Evolutionary conservation across 2,888 invertebrate genomes (phyloP), one percentile per base, ranked within the genome.

Genomic region (Odontocolon sp.): DNA sequence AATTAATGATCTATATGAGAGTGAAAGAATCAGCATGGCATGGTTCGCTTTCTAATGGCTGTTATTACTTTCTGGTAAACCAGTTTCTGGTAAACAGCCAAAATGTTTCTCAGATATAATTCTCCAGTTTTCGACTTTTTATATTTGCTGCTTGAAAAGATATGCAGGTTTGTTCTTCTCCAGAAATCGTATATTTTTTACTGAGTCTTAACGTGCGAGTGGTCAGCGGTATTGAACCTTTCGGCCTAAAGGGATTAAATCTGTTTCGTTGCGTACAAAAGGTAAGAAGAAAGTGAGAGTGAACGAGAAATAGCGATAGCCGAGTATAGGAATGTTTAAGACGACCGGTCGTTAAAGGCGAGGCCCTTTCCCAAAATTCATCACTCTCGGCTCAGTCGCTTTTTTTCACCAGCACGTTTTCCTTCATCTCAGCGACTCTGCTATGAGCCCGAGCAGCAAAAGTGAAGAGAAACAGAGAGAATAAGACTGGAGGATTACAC

Each of bases 1-100:
- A 87, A 88, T 88, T 88, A 88, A 87, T 80, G 79, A 78, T 80
- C 83, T 81, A 88, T 87, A 88, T 84, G 84, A 85, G 85, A 73
- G 52, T 52, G 52, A 59, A 70, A 61, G 23, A 47, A 64, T 63
- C 42, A 38, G 36, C 23, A 36, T 50, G 26, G 14, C 14, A 21
- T 16, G 21, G 59, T 54, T 61, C 45, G 38, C 47, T 50, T 61
- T 67, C n/a, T n/a, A n/a, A 42, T 64, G 23, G 31, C 38, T 33
- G 54, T 31, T 33, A 33, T 16, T 61, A 66, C 50, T 14, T n/a
- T 18, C 45, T 36, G n/a, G 50, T 45, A 36, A 36, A 23, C n/a
- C n/a, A n/a, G n/a, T n/a, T n/a, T n/a, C 28, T 28, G 28, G 4
- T 28, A 18, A 8, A n/a, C 16, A 21, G 8, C 23, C 21, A 6